Evolutionary conservation across 2,888 invertebrate species (phyloP).

Genomic region (Odontocolon sp.): DNA sequence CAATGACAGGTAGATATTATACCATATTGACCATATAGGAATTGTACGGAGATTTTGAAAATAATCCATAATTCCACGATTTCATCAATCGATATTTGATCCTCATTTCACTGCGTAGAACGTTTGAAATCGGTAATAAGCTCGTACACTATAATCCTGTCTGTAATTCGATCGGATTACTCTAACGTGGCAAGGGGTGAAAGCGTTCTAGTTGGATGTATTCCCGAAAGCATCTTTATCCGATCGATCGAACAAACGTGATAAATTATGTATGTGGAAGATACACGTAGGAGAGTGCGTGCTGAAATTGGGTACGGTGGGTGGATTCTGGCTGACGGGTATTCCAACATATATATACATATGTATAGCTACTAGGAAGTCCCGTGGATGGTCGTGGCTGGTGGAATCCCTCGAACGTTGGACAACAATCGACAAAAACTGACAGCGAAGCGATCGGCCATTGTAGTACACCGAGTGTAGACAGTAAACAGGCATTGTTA

Average conservation of each 20-base stretch:
- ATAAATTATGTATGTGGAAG: slow-evolving; percentile 75
- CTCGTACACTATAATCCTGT: slow-evolving; percentile 17
- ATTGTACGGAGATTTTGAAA: too few relatives aligned
- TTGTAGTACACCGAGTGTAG: slow-evolving; percentile 76
- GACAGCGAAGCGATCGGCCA: slow-evolving; percentile 75
- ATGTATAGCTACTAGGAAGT: too few relatives aligned
- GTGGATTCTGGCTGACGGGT: slow-evolving; percentile 21
- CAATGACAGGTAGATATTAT: too few relatives aligned
- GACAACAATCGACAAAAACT: slow-evolving; percentile 77
- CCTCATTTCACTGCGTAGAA: background rate
- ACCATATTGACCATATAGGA: too few relatives aligned
- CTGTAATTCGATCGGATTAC: slow-evolving; percentile 51
- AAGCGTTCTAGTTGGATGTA: slow-evolving; percentile 17
- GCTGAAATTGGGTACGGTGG: slow-evolving; percentile 15
- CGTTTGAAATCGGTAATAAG: slow-evolving; percentile 3
- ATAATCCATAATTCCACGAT: too few relatives aligned
- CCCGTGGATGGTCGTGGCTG: slow-evolving; percentile 58
- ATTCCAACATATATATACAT: too few relatives aligned
- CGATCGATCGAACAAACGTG: slow-evolving; percentile 76
- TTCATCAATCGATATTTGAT: too few relatives aligned
- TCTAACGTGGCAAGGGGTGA: slow-evolving; percentile 16
- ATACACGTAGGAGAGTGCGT: slow-evolving; percentile 37
- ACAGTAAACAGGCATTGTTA: slow-evolving; percentile 79
- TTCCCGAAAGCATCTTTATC: slow-evolving; percentile 55
- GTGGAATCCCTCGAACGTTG: slow-evolving; percentile 63